Conservation (phyloP, 2,797 vertebrate genomes). For the Linurgus olivaceus region DNA sequence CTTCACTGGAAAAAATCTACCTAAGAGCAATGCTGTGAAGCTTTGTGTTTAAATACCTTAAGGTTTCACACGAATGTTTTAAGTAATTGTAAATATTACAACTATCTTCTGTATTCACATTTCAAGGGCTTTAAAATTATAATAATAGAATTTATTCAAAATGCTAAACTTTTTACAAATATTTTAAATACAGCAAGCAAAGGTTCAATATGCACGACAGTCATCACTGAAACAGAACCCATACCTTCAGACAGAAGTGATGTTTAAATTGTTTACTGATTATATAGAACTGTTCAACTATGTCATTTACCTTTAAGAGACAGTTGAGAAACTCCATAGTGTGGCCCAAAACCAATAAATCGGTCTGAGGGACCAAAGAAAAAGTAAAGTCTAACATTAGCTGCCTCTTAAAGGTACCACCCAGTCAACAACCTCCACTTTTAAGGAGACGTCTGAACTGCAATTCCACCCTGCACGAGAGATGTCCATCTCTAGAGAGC, state of each 20-base stretch:
- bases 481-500: not conserved
- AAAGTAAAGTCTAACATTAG: not conserved
- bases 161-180: not conserved
- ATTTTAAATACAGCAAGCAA: not conserved
- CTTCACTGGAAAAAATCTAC: not conserved
- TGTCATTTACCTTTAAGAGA: not conserved
- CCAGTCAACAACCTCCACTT: not conserved
- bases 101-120: not conserved
- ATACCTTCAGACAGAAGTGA: not conserved
- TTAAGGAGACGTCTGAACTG: not conserved
- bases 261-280: not conserved
- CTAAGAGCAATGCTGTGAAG: not conserved
- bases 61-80: not conserved
- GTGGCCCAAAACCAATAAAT: not conserved
- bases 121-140: not conserved
- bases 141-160: not conserved
- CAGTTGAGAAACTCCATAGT: not conserved
- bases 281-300: not conserved
- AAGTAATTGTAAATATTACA: not conserved
- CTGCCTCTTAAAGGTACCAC: not conserved
- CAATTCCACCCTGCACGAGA: not conserved
- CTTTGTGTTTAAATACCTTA: not conserved
- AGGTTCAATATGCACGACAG: not conserved
- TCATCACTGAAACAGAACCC: not conserved
- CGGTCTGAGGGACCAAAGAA: rapidly evolving